Conservation (phyloP, 2,113 vertebrate genomes). For the Gavia stellata region DNA sequence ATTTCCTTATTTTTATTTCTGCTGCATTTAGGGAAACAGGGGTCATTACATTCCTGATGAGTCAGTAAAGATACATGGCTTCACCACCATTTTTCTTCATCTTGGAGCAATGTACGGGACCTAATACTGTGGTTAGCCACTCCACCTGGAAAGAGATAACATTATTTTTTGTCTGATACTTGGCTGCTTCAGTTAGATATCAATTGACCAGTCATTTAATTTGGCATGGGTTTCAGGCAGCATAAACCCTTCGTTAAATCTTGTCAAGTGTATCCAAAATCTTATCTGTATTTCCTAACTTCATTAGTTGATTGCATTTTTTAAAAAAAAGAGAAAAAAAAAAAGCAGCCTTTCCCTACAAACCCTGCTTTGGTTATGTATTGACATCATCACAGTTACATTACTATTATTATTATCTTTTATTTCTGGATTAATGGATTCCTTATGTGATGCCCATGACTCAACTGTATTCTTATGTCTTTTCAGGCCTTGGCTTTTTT, state of each 20-base stretch:
- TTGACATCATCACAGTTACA: neutral
- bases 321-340: neutral
- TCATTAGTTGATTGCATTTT: neutral
- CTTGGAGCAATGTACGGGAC: neutral
- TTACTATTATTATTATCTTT: neutral
- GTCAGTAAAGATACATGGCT: neutral
- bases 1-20: neutral
- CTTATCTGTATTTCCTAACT: neutral
- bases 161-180: neutral
- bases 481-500: neutral
- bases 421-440: neutral
- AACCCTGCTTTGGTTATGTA: neutral
- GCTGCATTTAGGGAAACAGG: neutral
- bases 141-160: neutral
- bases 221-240: neutral
- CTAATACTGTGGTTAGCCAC: neutral
- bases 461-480: neutral
- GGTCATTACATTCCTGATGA: neutral
- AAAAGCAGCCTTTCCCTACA: neutral
- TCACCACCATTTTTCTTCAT: neutral
- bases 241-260: neutral
- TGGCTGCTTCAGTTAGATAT: neutral
- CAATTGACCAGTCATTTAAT: neutral
- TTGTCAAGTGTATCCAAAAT: neutral
- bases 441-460: fast-evolving